phyloP scores from a whole-genome alignment of 2,797 vertebrate genomes.

The Macropodus opercularis region DNA sequence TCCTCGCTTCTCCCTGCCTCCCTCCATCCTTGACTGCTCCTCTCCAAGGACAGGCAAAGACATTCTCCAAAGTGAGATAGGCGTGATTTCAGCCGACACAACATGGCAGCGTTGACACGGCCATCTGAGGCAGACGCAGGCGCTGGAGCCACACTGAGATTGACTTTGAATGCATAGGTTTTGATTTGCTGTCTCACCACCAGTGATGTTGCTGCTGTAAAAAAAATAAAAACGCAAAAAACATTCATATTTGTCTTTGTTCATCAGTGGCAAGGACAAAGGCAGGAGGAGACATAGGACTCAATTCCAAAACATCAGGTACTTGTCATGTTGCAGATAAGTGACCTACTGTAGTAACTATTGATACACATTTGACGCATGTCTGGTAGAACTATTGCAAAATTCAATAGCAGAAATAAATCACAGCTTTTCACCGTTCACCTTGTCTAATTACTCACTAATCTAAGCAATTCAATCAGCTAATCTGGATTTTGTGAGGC shows the following conservation, averaged over 20 bases:
- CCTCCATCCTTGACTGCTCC: constrained; percentile 70
- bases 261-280: constrained; percentile 35
- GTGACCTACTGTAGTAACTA: constrained; percentile 16
- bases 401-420: constrained; percentile 8
- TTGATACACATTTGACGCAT: not conserved
- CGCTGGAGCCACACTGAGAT: constrained; percentile 45
- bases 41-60: constrained; percentile 84
- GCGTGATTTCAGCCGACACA: constrained; percentile 70
- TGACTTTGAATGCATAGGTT: constrained; percentile 64
- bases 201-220: constrained; percentile 29
- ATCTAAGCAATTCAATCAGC: not conserved
- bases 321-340: constrained; percentile 44
- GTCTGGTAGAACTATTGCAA: constrained; percentile 1
- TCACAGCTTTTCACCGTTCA: not conserved
- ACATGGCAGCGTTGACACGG: constrained; percentile 51
- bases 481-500: constrained; percentile 8
- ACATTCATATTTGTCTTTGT: constrained; percentile 41
- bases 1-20: constrained; percentile 43
- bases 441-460: not conserved
- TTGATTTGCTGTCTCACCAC: constrained; percentile 49
- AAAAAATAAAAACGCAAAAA: too few species aligned
- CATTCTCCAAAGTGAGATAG: constrained; percentile 71
- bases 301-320: constrained; percentile 9
- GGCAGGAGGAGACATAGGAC: constrained; percentile 3
- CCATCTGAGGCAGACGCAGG: constrained; percentile 25